Percentiles rank a stretch among this genome's conserved stretches.
Conservation (phyloP, 2,113 vertebrate genomes). For the Bostrychus sinensis region DNA sequence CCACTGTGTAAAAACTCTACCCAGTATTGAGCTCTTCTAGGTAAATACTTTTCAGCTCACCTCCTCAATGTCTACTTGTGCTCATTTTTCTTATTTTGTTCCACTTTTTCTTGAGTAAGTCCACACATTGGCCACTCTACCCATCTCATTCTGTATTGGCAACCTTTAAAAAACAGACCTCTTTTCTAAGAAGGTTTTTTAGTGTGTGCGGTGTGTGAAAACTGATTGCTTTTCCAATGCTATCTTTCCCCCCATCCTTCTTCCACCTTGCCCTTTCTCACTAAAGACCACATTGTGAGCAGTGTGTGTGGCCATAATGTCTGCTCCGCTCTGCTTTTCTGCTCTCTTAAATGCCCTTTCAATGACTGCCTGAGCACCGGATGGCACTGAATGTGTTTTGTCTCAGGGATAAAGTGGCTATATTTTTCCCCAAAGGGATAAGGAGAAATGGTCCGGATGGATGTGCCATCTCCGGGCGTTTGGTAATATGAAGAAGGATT, state of each 20-base stretch:
- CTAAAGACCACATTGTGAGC: constrained; percentile 7
- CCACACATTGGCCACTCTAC: background rate
- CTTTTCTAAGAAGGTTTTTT: background rate
- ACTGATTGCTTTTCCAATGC: constrained; percentile 8
- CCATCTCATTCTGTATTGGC: background rate
- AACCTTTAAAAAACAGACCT: constrained; percentile 1
- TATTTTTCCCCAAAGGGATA: constrained; percentile 21
- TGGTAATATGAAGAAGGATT: constrained; percentile 34
- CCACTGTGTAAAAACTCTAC: no score
- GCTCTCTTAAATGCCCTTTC: constrained; percentile 37
- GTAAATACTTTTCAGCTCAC: background rate
- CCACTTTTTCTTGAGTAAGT: background rate
- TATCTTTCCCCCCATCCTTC: constrained; percentile 1
- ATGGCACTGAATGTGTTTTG: constrained; percentile 30
- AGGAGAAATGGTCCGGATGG: constrained; percentile 24
- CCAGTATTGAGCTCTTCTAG: no score
- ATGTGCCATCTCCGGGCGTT: constrained; percentile 12
- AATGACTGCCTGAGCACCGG: constrained; percentile 19
- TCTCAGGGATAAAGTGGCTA: constrained; percentile 28
- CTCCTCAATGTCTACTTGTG: background rate
- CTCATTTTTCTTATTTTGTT: background rate
- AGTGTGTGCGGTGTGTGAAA: background rate
- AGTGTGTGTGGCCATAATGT: constrained; percentile 22
- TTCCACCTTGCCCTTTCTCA: constrained; percentile 23
- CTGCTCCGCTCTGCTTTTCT: constrained; percentile 15